phyloP scores from a whole-genome alignment of 2,888 invertebrate genomes.

The Drosophila anomelani region DNA sequence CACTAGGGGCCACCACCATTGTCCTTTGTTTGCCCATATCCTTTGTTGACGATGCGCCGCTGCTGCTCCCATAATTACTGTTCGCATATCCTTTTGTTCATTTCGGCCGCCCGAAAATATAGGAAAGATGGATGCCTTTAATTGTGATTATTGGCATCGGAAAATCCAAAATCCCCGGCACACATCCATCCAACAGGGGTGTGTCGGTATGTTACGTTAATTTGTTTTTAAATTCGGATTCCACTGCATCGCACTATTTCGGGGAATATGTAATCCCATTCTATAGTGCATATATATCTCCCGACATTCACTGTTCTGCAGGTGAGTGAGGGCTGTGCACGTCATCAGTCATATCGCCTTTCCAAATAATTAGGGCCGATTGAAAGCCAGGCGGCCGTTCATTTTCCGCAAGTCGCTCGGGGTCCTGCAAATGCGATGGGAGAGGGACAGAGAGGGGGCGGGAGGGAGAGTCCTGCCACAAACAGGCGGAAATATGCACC shows the following conservation, averaged over 20 bases:
- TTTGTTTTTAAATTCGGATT: slow-evolving; percentile 60
- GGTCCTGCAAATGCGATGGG: background rate
- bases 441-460: background rate
- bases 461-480: background rate
- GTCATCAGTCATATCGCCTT: slow-evolving; percentile 43
- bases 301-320: background rate
- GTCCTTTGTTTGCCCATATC: slow-evolving; percentile 22
- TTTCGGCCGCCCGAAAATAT: slow-evolving; percentile 10
- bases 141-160: background rate
- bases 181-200: background rate
- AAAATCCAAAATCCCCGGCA: slow-evolving; percentile 49
- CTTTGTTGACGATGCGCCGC: slow-evolving; percentile 22
- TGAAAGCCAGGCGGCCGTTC: slow-evolving; percentile 1
- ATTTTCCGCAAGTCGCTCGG: background rate
- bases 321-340: background rate
- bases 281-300: no score
- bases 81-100: slow-evolving; percentile 60
- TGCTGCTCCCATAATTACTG: slow-evolving; percentile 64
- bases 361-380: slow-evolving; percentile 40
- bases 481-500: background rate
- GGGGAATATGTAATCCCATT: background rate
- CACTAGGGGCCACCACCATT: background rate
- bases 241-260: slow-evolving; percentile 21
- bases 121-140: slow-evolving; percentile 4
- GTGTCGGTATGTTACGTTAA: slow-evolving; percentile 55